A percentile compares a stretch with the other conserved stretches of the same genome.
These are phyloP conservation scores for Felis chaus DNA, from an alignment of 2,113 vertebrate genomes.

Conservation along the genomic window DNA sequence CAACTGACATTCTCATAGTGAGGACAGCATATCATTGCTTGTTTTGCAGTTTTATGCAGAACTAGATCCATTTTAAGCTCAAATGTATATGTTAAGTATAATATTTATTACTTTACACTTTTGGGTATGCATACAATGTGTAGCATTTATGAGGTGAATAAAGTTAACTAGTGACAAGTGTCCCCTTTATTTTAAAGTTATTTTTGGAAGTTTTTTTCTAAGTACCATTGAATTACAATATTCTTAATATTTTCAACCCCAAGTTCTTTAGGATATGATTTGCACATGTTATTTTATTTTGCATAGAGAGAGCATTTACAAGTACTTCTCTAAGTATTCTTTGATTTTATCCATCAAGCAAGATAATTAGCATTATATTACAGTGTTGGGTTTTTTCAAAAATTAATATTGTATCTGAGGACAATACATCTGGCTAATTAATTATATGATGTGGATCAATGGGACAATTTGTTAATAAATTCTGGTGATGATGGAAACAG, in stretches of 20 bases:
- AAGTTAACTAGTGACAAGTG: neutral
- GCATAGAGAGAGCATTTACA: neutral
- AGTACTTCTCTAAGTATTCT: neutral
- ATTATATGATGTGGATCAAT: neutral
- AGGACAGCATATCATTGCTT: constrained; percentile 11
- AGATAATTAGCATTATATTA: neutral
- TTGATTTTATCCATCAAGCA: neutral
- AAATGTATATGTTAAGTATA: neutral
- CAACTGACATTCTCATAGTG: neutral
- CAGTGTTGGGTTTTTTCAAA: neutral
- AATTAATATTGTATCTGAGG: neutral
- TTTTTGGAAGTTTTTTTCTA: neutral
- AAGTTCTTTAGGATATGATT: neutral
- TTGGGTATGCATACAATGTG: neutral
- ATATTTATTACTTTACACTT: neutral
- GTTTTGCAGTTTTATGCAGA: constrained; percentile 40
- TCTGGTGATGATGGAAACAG: neutral
- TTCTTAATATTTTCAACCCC: neutral
- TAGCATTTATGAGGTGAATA: neutral
- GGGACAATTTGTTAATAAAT: neutral
- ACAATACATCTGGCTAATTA: neutral
- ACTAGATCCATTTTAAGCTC: constrained; percentile 44
- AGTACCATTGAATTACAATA: neutral
- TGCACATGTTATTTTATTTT: neutral
- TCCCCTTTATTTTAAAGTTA: neutral